phyloP scores from a whole-genome alignment of 2,888 invertebrate genomes.

The Coelopa pilipes region DNA sequence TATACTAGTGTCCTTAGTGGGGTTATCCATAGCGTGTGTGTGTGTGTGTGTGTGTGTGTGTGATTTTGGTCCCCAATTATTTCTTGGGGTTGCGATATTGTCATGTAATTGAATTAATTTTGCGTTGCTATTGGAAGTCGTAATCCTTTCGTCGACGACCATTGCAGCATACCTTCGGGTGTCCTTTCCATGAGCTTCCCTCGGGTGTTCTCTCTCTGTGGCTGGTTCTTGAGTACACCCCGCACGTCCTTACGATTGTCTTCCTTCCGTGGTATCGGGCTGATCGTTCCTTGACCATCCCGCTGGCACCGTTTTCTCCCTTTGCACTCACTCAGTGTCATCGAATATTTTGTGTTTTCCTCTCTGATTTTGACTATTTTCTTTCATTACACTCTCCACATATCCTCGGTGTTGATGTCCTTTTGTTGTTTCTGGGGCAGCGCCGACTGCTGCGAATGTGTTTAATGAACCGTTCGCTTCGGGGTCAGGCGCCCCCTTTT shows the following conservation, averaged over 20 bases:
- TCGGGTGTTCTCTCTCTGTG: no score
- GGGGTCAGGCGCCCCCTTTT: no score
- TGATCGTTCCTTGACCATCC: no score
- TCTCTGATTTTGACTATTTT: background rate
- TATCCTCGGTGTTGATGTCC: background rate
- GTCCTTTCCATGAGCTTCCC: no score
- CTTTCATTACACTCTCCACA: background rate
- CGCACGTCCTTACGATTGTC: background rate
- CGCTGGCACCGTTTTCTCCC: background rate
- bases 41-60: conserved; percentile 17
- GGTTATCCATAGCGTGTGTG: background rate
- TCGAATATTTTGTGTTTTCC: background rate
- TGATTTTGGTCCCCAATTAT: conserved; percentile 16
- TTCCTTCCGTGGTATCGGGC: background rate
- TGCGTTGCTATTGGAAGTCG: background rate
- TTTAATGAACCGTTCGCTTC: conserved; percentile 20
- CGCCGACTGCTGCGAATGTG: background rate
- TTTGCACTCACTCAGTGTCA: background rate
- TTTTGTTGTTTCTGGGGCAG: background rate
- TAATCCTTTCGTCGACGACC: background rate
- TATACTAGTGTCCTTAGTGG: conserved; percentile 2
- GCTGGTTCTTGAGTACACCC: no score
- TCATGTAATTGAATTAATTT: conserved; percentile 18
- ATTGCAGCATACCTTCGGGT: background rate
- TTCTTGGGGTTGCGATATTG: conserved; percentile 25